Conservation (phyloP, 2,888 invertebrate species). For the Philereme transversata region DNA sequence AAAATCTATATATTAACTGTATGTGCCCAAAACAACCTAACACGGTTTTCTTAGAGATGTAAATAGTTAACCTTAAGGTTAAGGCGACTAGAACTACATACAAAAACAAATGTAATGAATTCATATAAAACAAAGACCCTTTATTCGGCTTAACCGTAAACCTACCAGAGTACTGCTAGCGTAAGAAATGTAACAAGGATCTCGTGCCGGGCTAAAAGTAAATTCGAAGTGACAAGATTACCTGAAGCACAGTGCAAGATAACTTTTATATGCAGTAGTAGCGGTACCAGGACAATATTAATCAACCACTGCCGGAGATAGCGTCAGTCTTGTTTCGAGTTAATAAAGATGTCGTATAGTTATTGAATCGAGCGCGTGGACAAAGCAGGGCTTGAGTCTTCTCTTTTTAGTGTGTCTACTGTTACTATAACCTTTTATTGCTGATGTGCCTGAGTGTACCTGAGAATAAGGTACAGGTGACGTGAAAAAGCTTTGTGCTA, state of each 20-base stretch:
- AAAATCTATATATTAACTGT: no score
- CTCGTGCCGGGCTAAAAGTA: conserved; percentile 45
- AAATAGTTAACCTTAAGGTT: no score
- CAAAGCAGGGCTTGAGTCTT: no score
- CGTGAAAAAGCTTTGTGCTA: conserved; percentile 46
- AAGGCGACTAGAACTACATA: background rate
- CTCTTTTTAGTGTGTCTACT: conserved; percentile 2
- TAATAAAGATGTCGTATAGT: no score
- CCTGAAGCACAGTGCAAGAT: conserved; percentile 44
- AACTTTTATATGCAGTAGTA: background rate
- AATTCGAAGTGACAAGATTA: conserved; percentile 71
- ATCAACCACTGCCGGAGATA: no score
- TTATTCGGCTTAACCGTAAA: conserved; percentile 56
- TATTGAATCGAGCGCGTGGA: no score
- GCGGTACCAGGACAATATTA: no score
- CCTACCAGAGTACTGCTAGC: conserved; percentile 58
- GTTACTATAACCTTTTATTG: background rate
- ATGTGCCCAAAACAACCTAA: no score
- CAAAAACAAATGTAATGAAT: conserved; percentile 38
- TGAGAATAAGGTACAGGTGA: conserved; percentile 42
- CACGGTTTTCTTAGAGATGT: no score
- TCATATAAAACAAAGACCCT: conserved; percentile 42
- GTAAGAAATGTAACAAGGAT: conserved; percentile 61
- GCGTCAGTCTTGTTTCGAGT: no score
- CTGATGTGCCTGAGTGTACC: conserved; percentile 12